phyloP scores from a whole-genome alignment of 2,888 invertebrate species.

The Idaea aversata region DNA sequence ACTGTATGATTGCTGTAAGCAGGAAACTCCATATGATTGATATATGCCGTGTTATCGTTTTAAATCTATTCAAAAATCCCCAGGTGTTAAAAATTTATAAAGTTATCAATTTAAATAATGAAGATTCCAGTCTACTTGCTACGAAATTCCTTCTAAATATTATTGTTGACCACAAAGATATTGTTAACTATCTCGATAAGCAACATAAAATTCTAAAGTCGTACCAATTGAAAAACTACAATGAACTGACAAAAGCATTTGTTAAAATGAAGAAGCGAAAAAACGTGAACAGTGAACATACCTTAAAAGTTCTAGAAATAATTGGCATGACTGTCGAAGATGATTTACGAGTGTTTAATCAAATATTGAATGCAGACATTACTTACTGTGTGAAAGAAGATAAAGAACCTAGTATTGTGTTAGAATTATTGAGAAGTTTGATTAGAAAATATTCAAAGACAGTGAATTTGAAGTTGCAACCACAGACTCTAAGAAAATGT shows the following conservation, averaged over 20 bases:
- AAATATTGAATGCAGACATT: slow-evolving; percentile 54
- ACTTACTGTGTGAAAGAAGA: slow-evolving; percentile 64
- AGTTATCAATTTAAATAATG: slow-evolving; percentile 56
- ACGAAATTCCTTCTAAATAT: slow-evolving; percentile 61
- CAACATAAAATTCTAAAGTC: slow-evolving; percentile 63
- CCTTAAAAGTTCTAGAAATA: slow-evolving; percentile 64
- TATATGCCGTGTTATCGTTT: slow-evolving; percentile 52
- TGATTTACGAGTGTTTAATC: slow-evolving; percentile 63
- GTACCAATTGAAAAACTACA: slow-evolving; percentile 78
- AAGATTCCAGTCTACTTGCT: slow-evolving; percentile 44
- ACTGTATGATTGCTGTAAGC: slow-evolving; percentile 52
- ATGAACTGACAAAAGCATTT: slow-evolving; percentile 66
- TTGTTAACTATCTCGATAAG: slow-evolving; percentile 52
- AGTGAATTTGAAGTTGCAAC: slow-evolving; percentile 48
- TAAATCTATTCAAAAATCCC: slow-evolving; percentile 61
- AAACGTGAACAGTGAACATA: slow-evolving; percentile 53
- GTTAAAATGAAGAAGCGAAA: slow-evolving; percentile 68
- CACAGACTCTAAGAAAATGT: slow-evolving; percentile 57
- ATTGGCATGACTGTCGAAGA: slow-evolving; percentile 63
- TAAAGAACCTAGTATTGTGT: slow-evolving; percentile 73
- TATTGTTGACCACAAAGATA: slow-evolving; percentile 48
- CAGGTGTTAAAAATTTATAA: slow-evolving; percentile 63
- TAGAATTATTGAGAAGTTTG: slow-evolving; percentile 70
- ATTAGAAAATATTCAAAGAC: slow-evolving; percentile 69
- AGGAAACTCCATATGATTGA: slow-evolving; percentile 54